These are phyloP conservation scores for Varanus komodoensis DNA, from an alignment of 2,113 vertebrate genomes.

Conservation along the genomic window DNA sequence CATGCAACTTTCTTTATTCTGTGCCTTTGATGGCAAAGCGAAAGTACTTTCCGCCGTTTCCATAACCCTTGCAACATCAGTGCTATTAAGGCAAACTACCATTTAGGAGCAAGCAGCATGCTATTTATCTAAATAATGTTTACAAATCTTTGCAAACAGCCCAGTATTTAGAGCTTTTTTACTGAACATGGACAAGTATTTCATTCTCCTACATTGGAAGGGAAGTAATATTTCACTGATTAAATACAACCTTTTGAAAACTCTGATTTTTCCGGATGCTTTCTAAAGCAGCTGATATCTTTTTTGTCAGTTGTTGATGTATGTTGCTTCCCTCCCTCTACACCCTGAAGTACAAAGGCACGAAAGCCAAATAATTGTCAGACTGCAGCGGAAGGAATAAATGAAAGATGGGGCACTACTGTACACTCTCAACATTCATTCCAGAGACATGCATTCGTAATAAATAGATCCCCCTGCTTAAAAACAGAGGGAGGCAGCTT, in stretches of 20 bases:
- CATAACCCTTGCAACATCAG: not conserved
- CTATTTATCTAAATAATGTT: slow-evolving; percentile 49
- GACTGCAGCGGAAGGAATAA: not conserved
- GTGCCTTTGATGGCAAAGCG: not conserved
- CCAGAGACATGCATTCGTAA: not conserved
- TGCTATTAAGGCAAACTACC: slow-evolving; percentile 3
- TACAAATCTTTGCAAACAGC: slow-evolving; percentile 53
- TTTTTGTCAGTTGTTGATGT: slow-evolving; percentile 36
- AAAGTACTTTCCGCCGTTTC: slow-evolving; percentile 11
- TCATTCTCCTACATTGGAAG: slow-evolving; percentile 42
- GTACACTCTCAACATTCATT: not conserved
- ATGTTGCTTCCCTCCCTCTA: slow-evolving; percentile 24
- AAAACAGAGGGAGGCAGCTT: too few relatives aligned
- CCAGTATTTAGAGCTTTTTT: slow-evolving; percentile 46
- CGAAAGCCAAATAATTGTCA: slow-evolving; percentile 4
- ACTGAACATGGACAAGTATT: slow-evolving; percentile 42
- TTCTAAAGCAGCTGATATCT: slow-evolving; percentile 54
- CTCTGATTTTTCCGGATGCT: slow-evolving; percentile 25
- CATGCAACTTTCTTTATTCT: not conserved
- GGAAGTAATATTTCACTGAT: slow-evolving; percentile 54
- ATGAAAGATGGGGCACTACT: not conserved
- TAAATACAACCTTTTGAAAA: slow-evolving; percentile 51
- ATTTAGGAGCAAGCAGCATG: slow-evolving; percentile 40
- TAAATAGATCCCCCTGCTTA: not conserved
- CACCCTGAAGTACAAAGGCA: not conserved